Evolutionary conservation across 2,888 invertebrate species (phyloP), one percentile per base, ranked within the genome.

Genomic region (Anodontia alba): DNA sequence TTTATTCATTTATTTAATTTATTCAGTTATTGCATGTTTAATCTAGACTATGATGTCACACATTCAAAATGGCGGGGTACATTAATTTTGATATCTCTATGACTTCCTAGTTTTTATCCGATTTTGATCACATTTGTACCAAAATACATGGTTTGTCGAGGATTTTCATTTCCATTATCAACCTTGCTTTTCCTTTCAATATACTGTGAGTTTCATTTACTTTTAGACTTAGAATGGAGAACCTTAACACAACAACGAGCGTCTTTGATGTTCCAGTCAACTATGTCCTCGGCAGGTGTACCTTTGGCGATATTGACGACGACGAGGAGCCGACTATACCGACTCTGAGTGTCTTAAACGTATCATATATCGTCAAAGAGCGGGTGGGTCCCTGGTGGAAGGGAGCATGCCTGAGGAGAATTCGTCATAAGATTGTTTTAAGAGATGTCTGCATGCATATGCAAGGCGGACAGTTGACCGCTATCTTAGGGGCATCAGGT

Each of bases 401-500:
- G 49, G 90, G 91, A 7, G 87, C 88, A 33, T 92, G 91, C 80
- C 87, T 91, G 1, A 73, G 91, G 20, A 33, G 80, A 42, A 81
- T 83, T n/a, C 78, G 84, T 46, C 86, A 81, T n/a, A 91, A 91
- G 75, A 81, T 79, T 20, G 89, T 92, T n/a, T 85, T 92, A 0
- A 68, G 87, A 15, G 89, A 90, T 74, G 84, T 91, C 7, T 88
- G 81, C 49, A 80, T 92, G 87, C 87, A 88, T n/a, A 80, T 90
- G 72, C 80, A 75, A 46, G 87, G 87, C 43, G 92, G 92, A 31
- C 89, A 90, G 31, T 76, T 92, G 12, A 88, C 91, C 0, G 92
- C 89, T 0, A 80, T 92, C 5, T 84, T 91, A 0, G 92, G 92
- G 12, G 90, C 87, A 51, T 92, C 92, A 49, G 92, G 92, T 92